These are phyloP conservation scores for Carduelis carduelis DNA, from an alignment of 2,797 vertebrate genomes.

Conservation along the genomic window DNA sequence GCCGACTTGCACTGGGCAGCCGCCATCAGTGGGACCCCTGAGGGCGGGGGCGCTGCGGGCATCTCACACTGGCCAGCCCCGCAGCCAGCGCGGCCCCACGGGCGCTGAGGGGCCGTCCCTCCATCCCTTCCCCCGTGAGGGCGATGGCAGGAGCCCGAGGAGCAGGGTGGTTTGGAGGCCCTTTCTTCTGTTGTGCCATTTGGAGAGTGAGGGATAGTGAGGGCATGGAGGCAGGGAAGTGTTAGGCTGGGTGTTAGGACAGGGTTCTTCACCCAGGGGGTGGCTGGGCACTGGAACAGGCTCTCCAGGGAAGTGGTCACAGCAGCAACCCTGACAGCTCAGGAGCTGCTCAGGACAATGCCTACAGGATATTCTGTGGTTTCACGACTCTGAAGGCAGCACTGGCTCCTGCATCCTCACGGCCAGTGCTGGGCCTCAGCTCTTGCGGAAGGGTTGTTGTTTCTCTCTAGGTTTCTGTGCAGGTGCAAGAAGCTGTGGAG, in stretches of 20 bases:
- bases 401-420: neutral
- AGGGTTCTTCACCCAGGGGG: neutral
- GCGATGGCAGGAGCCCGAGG: fast-evolving
- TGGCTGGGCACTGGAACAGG: neutral
- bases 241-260: too few species aligned
- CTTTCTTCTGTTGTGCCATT: fast-evolving
- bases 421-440: fast-evolving
- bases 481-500: neutral
- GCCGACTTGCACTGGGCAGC: fast-evolving
- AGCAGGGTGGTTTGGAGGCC: fast-evolving
- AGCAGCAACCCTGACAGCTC: neutral
- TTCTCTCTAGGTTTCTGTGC: neutral
- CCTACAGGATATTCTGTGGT: fast-evolving
- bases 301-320: neutral
- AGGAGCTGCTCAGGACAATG: neutral
- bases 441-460: fast-evolving
- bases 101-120: neutral
- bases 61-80: fast-evolving
- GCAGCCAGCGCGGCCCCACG: neutral
- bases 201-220: neutral
- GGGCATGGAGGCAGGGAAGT: neutral
- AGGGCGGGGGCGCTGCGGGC: too few species aligned
- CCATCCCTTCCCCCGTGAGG: neutral
- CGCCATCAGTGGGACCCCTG: fast-evolving
- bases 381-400: neutral